Percentiles rank a stretch among this genome's conserved stretches.
phyloP scores from a whole-genome alignment of 2,797 vertebrate species.

The Oreochromis mossambicus region DNA sequence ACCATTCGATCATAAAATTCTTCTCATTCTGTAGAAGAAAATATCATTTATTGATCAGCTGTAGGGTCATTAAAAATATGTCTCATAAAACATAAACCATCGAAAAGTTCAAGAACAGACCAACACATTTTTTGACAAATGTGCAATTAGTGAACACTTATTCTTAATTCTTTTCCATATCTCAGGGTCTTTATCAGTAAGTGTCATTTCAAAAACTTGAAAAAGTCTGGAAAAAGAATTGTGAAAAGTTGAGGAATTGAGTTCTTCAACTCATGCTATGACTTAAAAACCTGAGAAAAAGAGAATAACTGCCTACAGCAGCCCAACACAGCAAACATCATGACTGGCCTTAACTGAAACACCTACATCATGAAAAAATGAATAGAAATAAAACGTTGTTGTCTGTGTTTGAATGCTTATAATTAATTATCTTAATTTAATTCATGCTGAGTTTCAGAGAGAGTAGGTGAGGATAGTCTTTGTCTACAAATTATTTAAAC shows the following conservation, averaged over 20 bases:
- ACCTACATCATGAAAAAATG: background rate
- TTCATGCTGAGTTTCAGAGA: background rate
- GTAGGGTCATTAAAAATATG: background rate
- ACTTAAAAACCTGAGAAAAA: background rate
- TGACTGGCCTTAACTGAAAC: background rate
- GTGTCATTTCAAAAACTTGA: too few species aligned
- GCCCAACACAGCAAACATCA: background rate
- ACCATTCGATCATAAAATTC: background rate
- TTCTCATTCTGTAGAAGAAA: background rate
- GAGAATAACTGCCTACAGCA: background rate
- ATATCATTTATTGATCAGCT: background rate
- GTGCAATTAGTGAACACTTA: background rate
- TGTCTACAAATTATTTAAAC: background rate
- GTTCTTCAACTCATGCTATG: background rate
- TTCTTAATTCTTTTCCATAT: background rate
- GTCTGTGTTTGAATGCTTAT: too few species aligned
- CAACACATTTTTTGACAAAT: background rate
- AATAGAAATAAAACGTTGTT: too few species aligned
- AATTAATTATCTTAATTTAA: too few species aligned
- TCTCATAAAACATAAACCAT: background rate
- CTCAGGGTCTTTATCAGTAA: too few species aligned
- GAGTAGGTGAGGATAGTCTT: background rate
- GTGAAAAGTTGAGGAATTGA: too few species aligned
- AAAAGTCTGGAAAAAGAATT: background rate
- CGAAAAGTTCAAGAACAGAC: background rate